Evolutionary conservation across 1,140 invertebrate genomes (phyloP).

Genomic region (Idris sp.): DNA sequence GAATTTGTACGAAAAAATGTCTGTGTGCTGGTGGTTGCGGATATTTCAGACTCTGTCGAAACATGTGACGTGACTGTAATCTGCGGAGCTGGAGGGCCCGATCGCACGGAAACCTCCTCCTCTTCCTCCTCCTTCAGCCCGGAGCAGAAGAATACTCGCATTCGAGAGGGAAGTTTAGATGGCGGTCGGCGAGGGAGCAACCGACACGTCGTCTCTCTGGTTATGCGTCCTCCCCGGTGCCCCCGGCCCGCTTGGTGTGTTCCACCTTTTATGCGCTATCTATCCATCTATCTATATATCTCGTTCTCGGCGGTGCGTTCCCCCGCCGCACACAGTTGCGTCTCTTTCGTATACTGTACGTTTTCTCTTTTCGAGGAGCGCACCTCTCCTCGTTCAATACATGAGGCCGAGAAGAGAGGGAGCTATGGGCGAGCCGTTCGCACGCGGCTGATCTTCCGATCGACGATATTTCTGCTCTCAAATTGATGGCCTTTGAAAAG

Average conservation of each 20-base stretch:
- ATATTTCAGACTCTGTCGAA: conserved; percentile 30
- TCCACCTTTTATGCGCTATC: conserved; percentile 49
- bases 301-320: conserved; percentile 57
- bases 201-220: conserved; percentile 73
- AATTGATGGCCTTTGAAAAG: conserved; percentile 51
- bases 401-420: conserved; percentile 65
- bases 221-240: conserved; percentile 68
- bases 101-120: conserved; percentile 72
- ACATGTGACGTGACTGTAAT: conserved; percentile 65
- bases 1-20: no score
- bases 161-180: conserved; percentile 64
- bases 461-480: conserved; percentile 53
- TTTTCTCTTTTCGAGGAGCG: conserved; percentile 55
- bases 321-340: conserved; percentile 35
- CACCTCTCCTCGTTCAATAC: conserved; percentile 72
- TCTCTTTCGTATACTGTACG: conserved; percentile 31
- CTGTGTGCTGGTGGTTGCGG: no score
- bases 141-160: conserved; percentile 67
- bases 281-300: conserved; percentile 65
- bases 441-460: conserved; percentile 51
- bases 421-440: conserved; percentile 44
- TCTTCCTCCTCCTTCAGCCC: no score
- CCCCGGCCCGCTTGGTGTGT: conserved; percentile 41
- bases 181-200: conserved; percentile 13
- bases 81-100: conserved; percentile 69